These are phyloP conservation scores for Cryptosula pallasiana DNA, from an alignment of 2,888 invertebrate species.

Conservation along the genomic window DNA sequence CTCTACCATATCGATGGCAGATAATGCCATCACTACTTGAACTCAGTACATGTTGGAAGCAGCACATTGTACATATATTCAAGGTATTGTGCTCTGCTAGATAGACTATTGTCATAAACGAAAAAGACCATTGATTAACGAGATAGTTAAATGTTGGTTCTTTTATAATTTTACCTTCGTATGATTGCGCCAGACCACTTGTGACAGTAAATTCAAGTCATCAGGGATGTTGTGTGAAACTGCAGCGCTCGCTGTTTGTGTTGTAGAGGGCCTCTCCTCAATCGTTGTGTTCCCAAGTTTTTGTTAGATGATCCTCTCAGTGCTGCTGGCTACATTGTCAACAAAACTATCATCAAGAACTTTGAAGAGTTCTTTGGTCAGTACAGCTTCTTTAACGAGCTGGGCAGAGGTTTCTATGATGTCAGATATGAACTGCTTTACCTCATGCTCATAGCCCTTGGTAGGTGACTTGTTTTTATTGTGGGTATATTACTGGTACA, in stretches of 20 bases:
- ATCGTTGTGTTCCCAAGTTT: neutral
- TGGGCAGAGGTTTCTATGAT: neutral
- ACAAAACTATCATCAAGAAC: neutral
- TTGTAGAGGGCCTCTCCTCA: neutral
- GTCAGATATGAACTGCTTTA: neutral
- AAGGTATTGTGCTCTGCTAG: no score
- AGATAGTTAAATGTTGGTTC: no score
- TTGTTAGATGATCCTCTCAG: neutral
- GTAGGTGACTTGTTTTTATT: neutral
- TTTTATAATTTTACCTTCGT: no score
- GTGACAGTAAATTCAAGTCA: no score
- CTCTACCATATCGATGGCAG: no score
- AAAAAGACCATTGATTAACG: no score
- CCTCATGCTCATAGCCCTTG: constrained; percentile 3
- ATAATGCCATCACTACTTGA: no score
- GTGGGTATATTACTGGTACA: constrained; percentile 29
- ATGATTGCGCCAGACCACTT: no score
- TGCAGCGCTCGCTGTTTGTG: neutral
- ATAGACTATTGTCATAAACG: no score
- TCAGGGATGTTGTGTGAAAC: no score
- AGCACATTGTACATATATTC: no score
- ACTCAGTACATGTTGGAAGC: no score
- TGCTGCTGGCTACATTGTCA: neutral
- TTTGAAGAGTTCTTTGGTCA: neutral
- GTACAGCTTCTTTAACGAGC: constrained; percentile 4